phyloP scores from a whole-genome alignment of 2,113 vertebrate genomes.

The Dipodomys spectabilis region DNA sequence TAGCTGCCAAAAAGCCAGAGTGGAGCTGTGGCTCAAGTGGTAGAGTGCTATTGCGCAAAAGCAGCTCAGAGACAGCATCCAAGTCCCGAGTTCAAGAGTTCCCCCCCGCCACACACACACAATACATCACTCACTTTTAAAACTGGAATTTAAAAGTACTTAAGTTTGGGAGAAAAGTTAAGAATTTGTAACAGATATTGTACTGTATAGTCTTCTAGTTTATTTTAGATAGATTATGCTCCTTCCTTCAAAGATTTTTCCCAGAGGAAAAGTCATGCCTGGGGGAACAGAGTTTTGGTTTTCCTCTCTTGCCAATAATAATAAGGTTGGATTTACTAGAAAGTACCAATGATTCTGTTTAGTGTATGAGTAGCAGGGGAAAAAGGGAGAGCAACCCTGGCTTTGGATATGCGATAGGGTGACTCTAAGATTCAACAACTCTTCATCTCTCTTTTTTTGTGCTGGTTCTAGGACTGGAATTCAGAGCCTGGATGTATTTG shows the following conservation, averaged over 20 bases:
- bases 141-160: neutral
- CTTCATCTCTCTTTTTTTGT: too few species aligned
- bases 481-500: too few species aligned
- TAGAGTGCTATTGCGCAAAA: too few species aligned
- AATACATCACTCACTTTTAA: neutral
- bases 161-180: constrained; percentile 15
- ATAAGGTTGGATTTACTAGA: neutral
- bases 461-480: too few species aligned
- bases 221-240: constrained; percentile 13
- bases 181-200: neutral
- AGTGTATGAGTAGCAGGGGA: neutral
- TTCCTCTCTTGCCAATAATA: constrained; percentile 54
- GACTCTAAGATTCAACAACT: constrained; percentile 2
- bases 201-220: neutral
- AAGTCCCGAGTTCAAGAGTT: too few species aligned
- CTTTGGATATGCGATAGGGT: neutral
- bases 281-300: neutral
- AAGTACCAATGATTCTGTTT: neutral
- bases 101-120: too few species aligned
- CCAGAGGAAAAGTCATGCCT: neutral
- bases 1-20: too few species aligned
- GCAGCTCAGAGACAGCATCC: too few species aligned
- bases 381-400: neutral
- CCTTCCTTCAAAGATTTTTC: constrained; percentile 45
- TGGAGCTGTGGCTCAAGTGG: too few species aligned